Percentiles rank a stretch among this genome's conserved stretches.
Conservation (phyloP, 2,113 vertebrate species). For the Carassius carassius region DNA sequence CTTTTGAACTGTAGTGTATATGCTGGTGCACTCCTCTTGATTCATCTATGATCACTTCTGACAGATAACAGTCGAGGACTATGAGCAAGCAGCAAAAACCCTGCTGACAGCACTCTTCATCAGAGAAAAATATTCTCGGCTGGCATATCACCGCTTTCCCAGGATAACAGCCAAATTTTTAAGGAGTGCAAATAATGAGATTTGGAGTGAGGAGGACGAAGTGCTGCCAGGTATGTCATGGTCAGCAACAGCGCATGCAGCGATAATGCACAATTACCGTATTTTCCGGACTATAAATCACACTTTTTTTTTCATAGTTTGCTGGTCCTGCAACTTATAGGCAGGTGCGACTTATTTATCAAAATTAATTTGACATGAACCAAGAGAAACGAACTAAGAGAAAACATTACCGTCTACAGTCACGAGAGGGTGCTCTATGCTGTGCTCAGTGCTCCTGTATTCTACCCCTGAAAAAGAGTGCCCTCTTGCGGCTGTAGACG, state of each 20-base stretch:
- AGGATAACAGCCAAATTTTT: constrained; percentile 85
- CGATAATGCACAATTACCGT: not conserved
- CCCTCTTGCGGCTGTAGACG: too few relatives aligned
- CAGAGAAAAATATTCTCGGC: constrained; percentile 90
- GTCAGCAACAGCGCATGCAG: not conserved
- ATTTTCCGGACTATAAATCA: too few relatives aligned
- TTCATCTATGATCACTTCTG: constrained; percentile 39
- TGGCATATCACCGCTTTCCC: constrained; percentile 92
- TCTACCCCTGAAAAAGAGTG: too few relatives aligned
- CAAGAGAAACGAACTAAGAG: too few relatives aligned
- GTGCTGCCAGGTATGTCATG: constrained; percentile 81
- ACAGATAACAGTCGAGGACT: constrained; percentile 95
- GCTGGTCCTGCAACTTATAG: too few relatives aligned
- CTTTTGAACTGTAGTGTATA: not conserved
- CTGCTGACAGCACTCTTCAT: constrained; percentile 88
- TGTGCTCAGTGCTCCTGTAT: too few relatives aligned
- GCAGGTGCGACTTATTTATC: too few relatives aligned
- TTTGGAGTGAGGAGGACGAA: constrained; percentile 84
- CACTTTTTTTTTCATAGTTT: too few relatives aligned
- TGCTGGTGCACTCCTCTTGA: not conserved
- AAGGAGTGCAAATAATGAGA: constrained; percentile 70
- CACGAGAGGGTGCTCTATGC: too few relatives aligned
- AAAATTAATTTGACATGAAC: too few relatives aligned
- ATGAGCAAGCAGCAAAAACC: constrained; percentile 88
- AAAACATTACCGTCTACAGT: too few relatives aligned